Evolutionary conservation across 2,888 invertebrate species (phyloP), one percentile per base, ranked within the genome.

Genomic region (Synanthedon andrenaeformis): DNA sequence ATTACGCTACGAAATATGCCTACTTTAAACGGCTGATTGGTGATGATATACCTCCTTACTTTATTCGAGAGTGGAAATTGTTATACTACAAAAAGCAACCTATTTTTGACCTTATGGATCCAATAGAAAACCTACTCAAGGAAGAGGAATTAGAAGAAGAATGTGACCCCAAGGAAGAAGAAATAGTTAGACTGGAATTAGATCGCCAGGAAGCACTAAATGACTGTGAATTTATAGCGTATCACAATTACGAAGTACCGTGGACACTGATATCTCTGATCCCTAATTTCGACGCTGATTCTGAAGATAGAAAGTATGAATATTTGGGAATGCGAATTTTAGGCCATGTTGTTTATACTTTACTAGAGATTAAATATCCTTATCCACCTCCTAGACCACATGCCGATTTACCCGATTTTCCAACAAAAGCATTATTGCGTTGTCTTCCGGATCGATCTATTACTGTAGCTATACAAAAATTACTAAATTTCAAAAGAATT

Each of bases 21-120:
- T 89, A 90, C 58, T 90, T 82, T 62, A 84, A 78, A 59, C 69
- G 70, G 54, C 58, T 79, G 10, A 70, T 84, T 48, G 79, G 66
- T n/a, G 76, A 73, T 49, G 76, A 81, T 10, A 81, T 91, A 42
- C 87, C 90, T 0, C 63, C 74, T 51, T 74, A 82, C 56, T 79
- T 89, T 56, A 82, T 88, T 64, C 80, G 84, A 52, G 87, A 90
- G 62, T 91, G 91, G 89, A 89, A 88, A 65, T 74, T 73, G 17
- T 71, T 91, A 50, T 92, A 90, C 65, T 74, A 84, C 50, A 88
- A 84, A 60, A 78, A 81, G 42, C 85, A 90, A 62, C 84, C 90
- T 4, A 86, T 91, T 55, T 87, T 89, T 63, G 89, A 89, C 59
- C 67, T 82, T 53, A 58, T 88, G 3, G 72, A 80, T 35, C 82